These are phyloP conservation scores for Hyperopisus bebe DNA, from an alignment of 2,113 vertebrate species.

Conservation along the genomic window DNA sequence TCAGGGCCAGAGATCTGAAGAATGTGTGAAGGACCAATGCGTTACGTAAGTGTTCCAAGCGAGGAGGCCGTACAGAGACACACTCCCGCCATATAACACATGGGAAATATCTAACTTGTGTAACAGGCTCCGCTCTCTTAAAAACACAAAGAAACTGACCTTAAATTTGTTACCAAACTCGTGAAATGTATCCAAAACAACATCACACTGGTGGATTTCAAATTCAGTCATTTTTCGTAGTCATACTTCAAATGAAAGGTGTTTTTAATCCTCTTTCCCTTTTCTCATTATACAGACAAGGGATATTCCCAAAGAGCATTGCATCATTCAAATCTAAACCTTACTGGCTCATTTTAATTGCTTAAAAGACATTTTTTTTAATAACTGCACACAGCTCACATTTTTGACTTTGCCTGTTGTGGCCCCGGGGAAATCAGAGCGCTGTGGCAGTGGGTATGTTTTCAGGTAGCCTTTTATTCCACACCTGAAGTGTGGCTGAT, in stretches of 20 bases:
- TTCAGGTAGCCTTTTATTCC: background rate
- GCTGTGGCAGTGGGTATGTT: background rate
- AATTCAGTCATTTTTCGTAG: background rate
- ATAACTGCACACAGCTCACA: background rate
- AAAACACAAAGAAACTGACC: background rate
- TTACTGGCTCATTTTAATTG: background rate
- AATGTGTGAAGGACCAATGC: background rate
- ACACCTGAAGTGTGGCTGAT: background rate
- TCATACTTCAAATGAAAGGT: background rate
- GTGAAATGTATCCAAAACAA: background rate
- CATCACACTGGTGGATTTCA: background rate
- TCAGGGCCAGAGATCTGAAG: background rate
- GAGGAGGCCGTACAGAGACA: background rate
- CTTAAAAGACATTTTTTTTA: background rate
- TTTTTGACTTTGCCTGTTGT: slow-evolving; percentile 1
- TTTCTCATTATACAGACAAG: background rate
- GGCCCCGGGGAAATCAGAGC: background rate
- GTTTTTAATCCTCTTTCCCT: background rate
- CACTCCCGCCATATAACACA: background rate
- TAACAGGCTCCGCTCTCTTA: background rate
- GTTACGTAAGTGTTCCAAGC: background rate
- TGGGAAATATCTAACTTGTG: background rate
- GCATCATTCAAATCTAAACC: background rate
- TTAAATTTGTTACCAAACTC: background rate
- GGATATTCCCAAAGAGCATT: background rate